Conservation (phyloP, 1,140 invertebrate genomes). For the Catajapyx aquilonaris region DNA sequence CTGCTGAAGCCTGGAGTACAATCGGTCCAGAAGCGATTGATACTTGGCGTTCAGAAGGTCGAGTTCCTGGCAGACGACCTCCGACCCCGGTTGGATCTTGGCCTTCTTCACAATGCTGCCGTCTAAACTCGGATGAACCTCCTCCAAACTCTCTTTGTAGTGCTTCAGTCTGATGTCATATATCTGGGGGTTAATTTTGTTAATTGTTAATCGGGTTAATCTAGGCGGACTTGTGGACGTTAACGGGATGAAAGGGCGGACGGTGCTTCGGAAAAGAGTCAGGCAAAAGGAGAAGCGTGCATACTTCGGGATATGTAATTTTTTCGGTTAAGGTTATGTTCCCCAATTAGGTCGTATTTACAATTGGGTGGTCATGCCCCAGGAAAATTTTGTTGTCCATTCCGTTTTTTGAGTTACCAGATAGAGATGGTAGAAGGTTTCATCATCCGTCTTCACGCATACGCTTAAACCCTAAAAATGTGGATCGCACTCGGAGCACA, state of each 20-base stretch:
- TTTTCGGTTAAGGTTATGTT: no score
- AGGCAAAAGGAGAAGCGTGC: no score
- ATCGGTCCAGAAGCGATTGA: slow-evolving; percentile 43
- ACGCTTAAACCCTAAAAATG: no score
- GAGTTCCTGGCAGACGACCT: slow-evolving; percentile 60
- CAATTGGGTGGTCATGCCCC: no score
- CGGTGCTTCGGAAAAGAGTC: no score
- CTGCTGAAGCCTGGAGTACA: slow-evolving; percentile 41
- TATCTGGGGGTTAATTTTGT: slow-evolving; percentile 36
- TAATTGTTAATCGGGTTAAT: slow-evolving; percentile 3
- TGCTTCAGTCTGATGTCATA: slow-evolving; percentile 69
- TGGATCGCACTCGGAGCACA: no score
- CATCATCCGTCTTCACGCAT: no score
- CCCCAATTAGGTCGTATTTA: no score
- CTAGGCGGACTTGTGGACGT: not conserved
- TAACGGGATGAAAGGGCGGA: not conserved
- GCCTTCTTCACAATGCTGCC: slow-evolving; percentile 22
- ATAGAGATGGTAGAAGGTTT: no score
- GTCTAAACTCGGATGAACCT: slow-evolving; percentile 62
- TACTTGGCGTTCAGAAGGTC: slow-evolving; percentile 68
- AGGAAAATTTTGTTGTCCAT: no score
- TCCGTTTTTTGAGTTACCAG: no score
- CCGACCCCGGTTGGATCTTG: slow-evolving; percentile 34
- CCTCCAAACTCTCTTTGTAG: slow-evolving; percentile 70
- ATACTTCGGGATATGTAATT: no score